Percentiles rank a stretch among this genome's conserved stretches.
Conservation (phyloP, 2,888 invertebrate species). For the Belgica antarctica region DNA sequence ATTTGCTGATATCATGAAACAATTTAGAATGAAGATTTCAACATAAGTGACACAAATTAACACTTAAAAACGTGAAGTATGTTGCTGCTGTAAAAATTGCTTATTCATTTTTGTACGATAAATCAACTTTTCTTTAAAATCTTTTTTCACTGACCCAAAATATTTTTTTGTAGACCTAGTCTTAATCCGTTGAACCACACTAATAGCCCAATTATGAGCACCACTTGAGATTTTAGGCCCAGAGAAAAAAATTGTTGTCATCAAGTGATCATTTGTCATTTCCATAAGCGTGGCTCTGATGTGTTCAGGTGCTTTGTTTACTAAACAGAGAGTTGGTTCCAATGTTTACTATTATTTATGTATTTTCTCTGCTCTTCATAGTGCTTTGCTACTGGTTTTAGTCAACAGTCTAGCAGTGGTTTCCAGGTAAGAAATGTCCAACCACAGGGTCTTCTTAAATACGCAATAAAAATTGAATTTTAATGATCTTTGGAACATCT, state of each 20-base stretch:
- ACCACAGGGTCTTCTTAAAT: constrained; percentile 23
- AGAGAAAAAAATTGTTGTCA: constrained; percentile 30
- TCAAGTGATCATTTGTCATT: constrained; percentile 39
- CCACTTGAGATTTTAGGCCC: not conserved
- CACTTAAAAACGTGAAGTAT: not conserved
- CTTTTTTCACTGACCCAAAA: not conserved
- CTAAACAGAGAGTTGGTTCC: not conserved
- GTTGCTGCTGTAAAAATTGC: not conserved
- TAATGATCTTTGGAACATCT: constrained; percentile 9
- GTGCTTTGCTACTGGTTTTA: constrained; percentile 38
- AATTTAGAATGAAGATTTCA: too few relatives aligned
- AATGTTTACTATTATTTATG: constrained; percentile 36
- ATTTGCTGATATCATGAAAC: too few relatives aligned
- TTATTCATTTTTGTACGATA: constrained; percentile 5
- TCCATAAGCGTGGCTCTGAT: constrained; percentile 1
- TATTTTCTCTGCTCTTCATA: not conserved
- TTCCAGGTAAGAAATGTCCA: not conserved
- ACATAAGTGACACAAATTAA: not conserved
- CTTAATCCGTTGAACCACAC: constrained; percentile 20
- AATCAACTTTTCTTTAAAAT: not conserved
- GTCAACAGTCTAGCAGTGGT: not conserved
- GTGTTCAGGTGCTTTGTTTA: not conserved
- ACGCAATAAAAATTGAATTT: constrained; percentile 34
- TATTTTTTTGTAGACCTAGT: constrained; percentile 4
- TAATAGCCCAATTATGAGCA: constrained; percentile 39